phyloP scores from a whole-genome alignment of 1,140 invertebrate genomes.

The Panulirus ornatus region DNA sequence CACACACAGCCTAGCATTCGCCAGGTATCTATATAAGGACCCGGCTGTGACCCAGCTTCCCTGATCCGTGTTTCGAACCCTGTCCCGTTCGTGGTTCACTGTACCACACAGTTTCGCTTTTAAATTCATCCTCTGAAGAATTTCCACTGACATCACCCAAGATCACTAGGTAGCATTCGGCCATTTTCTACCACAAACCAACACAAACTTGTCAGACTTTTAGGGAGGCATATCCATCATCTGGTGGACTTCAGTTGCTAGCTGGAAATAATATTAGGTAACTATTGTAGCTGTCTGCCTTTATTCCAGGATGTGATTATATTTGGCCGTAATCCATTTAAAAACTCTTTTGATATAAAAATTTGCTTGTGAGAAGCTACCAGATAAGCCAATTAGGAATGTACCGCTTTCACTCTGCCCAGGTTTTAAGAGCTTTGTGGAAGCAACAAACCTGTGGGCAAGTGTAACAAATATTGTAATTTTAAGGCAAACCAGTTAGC shows the following conservation, averaged over 20 bases:
- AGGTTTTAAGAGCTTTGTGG: background rate
- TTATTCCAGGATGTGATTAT: constrained; percentile 31
- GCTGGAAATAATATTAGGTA: constrained; percentile 47
- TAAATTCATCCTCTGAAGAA: constrained; percentile 79
- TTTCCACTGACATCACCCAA: constrained; percentile 37
- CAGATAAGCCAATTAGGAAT: constrained; percentile 16
- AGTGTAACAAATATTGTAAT: constrained; percentile 28
- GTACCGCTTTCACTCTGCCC: constrained; percentile 20
- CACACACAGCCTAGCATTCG: too few relatives aligned
- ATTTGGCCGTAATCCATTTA: constrained; percentile 33
- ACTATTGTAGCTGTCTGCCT: constrained; percentile 42
- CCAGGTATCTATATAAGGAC: too few relatives aligned
- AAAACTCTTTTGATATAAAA: constrained; percentile 24
- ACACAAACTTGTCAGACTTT: constrained; percentile 13
- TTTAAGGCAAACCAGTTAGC: constrained; percentile 51
- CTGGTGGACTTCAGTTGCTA: constrained; percentile 42
- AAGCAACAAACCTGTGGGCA: background rate
- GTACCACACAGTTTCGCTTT: too few relatives aligned
- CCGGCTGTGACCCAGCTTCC: too few relatives aligned
- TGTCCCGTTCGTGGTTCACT: too few relatives aligned
- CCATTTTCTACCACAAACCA: constrained; percentile 51
- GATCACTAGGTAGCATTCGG: constrained; percentile 58
- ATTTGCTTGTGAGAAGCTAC: constrained; percentile 32
- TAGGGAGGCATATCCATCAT: constrained; percentile 15
- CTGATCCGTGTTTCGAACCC: too few relatives aligned